phyloP scores from a whole-genome alignment of 1,140 invertebrate genomes.

The Drosophila lowei region DNA sequence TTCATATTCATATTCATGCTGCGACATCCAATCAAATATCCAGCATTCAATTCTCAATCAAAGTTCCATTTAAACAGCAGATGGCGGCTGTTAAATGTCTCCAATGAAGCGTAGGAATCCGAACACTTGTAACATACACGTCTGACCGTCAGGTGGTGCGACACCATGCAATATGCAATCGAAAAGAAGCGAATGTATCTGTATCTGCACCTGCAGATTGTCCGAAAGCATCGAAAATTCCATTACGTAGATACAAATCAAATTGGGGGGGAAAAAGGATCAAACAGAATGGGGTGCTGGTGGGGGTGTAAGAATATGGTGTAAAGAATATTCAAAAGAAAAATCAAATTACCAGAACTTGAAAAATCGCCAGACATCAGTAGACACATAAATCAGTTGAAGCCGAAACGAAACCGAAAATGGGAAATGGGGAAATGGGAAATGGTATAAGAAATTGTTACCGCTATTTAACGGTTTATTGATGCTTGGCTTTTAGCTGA shows the following conservation, averaged over 20 bases:
- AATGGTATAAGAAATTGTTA: slow-evolving; percentile 48
- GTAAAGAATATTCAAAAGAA: slow-evolving; percentile 34
- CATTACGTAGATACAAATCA: slow-evolving; percentile 64
- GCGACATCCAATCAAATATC: too few species aligned
- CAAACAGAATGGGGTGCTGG: slow-evolving; percentile 1
- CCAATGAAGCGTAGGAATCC: too few species aligned
- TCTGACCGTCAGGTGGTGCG: slow-evolving; percentile 41
- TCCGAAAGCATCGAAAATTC: slow-evolving; percentile 32
- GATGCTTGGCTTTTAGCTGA: slow-evolving; percentile 54
- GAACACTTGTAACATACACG: background rate
- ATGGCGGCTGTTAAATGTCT: too few species aligned
- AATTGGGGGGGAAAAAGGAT: slow-evolving; percentile 25
- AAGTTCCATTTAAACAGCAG: too few species aligned
- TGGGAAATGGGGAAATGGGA: background rate
- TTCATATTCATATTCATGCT: too few species aligned
- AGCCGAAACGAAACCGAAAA: too few species aligned
- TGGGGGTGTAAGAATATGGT: too few species aligned
- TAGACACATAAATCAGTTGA: slow-evolving; percentile 59
- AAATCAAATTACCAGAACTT: slow-evolving; percentile 61
- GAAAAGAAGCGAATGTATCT: background rate
- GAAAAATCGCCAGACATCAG: slow-evolving; percentile 61
- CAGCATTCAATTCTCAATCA: too few species aligned
- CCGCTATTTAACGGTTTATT: slow-evolving; percentile 68
- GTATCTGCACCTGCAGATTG: slow-evolving; percentile 16
- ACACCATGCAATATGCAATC: slow-evolving; percentile 26